Conservation (phyloP, 2,888 invertebrate genomes). For the Idaea straminata region DNA sequence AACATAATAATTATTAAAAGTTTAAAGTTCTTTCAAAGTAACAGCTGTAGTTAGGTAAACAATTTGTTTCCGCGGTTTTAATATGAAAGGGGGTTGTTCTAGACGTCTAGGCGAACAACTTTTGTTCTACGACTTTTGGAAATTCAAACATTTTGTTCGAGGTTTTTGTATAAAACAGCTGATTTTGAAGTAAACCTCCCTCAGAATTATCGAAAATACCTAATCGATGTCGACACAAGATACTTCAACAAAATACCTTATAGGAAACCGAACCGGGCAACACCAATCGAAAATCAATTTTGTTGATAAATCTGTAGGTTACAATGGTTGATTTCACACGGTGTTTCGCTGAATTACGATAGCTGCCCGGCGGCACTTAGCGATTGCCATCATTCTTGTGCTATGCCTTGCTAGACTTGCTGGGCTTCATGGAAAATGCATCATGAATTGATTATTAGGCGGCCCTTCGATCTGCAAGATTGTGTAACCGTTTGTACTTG, state of each 20-base stretch:
- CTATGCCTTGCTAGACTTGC: background rate
- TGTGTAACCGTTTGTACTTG: background rate
- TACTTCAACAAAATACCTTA: background rate
- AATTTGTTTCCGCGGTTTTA: too few species aligned
- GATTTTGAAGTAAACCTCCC: too few species aligned
- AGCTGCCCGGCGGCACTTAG: slow-evolving; percentile 7
- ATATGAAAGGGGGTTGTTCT: too few species aligned
- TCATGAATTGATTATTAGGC: slow-evolving; percentile 22
- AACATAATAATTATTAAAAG: too few species aligned
- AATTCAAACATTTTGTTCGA: too few species aligned
- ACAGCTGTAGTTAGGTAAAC: too few species aligned
- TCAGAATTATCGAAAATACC: too few species aligned
- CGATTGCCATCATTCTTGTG: slow-evolving; percentile 16
- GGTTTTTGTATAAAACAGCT: too few species aligned
- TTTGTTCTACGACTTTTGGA: too few species aligned
- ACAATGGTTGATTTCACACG: slow-evolving; percentile 16
- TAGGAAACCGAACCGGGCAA: background rate
- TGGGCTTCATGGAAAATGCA: slow-evolving; percentile 10
- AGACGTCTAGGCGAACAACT: too few species aligned
- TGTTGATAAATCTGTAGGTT: background rate
- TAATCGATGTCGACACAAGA: background rate
- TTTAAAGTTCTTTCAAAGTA: too few species aligned
- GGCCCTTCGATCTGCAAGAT: background rate
- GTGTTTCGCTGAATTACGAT: slow-evolving; percentile 15
- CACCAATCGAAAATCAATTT: slow-evolving; percentile 2